phyloP scores from a whole-genome alignment of 2,113 vertebrate species.

The Brienomyrus brachyistius region DNA sequence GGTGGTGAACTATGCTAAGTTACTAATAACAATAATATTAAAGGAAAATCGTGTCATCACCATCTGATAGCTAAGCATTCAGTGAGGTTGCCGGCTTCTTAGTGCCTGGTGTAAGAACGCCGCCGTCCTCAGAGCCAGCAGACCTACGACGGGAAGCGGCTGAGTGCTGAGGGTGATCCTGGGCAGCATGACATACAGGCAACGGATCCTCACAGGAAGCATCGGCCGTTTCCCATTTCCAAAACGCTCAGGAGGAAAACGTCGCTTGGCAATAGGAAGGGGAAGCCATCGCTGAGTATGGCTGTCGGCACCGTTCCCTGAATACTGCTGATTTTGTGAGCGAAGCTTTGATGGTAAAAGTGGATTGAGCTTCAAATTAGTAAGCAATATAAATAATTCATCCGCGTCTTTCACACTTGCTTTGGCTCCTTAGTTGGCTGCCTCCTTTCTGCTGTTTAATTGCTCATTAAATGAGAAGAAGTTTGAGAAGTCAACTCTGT shows the following conservation, averaged over 20 bases:
- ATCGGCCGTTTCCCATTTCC: background rate
- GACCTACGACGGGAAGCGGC: background rate
- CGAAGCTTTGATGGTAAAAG: background rate
- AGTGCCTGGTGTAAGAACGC: background rate
- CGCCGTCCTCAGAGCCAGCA: background rate
- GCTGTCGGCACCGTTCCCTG: background rate
- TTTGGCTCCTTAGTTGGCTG: background rate
- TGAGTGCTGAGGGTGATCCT: background rate
- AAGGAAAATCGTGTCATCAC: background rate
- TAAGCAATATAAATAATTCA: background rate
- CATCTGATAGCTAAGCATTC: background rate
- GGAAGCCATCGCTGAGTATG: background rate
- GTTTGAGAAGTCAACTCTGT: background rate
- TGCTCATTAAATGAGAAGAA: background rate
- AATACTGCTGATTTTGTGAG: background rate
- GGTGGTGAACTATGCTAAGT: background rate
- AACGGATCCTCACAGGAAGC: background rate
- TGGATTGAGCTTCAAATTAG: background rate
- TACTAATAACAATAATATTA: background rate
- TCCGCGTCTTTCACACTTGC: background rate
- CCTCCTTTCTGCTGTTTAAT: background rate
- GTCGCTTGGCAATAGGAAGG: background rate
- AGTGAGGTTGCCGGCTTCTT: background rate
- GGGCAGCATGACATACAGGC: background rate
- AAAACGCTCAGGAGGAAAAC: background rate